These are phyloP conservation scores for Athalia circularis DNA, from an alignment of 2,888 invertebrate species.

Conservation along the genomic window DNA sequence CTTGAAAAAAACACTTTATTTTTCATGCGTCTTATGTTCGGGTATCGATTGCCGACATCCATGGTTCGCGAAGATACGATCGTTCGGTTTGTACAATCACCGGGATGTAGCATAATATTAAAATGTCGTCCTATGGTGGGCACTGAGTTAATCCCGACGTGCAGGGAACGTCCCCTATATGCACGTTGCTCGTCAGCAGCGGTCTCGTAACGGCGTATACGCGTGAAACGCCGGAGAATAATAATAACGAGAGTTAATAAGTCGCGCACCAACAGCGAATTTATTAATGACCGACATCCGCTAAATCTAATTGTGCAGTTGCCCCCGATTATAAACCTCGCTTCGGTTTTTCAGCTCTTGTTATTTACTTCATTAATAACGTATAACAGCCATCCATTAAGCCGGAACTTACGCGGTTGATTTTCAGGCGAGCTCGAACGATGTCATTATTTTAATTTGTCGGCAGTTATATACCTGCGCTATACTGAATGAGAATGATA, in stretches of 20 bases:
- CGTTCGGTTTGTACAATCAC: too few species aligned
- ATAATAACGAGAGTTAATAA: slow-evolving; percentile 44
- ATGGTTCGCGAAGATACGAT: too few species aligned
- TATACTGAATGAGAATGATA: too few species aligned
- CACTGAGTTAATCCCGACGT: background rate
- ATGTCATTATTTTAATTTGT: too few species aligned
- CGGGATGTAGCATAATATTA: too few species aligned
- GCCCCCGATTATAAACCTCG: slow-evolving; percentile 32
- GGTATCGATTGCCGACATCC: too few species aligned
- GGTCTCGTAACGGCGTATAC: background rate
- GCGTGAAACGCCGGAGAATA: slow-evolving; percentile 35
- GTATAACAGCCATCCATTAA: background rate
- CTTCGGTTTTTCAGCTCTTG: slow-evolving; percentile 32
- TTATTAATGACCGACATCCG: slow-evolving; percentile 45
- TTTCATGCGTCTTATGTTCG: too few species aligned
- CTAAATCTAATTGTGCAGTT: slow-evolving; percentile 42
- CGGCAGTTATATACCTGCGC: too few species aligned
- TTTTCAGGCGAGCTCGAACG: too few species aligned
- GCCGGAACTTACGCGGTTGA: too few species aligned
- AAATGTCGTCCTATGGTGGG: background rate
- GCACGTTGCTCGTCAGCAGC: background rate
- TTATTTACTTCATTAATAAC: slow-evolving; percentile 27
- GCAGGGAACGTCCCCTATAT: slow-evolving; percentile 3
- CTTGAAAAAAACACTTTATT: too few species aligned
- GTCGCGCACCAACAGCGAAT: slow-evolving; percentile 39